These are phyloP conservation scores for Sebastes kiyomatsui DNA, from an alignment of 2,797 vertebrate species.

Conservation along the genomic window DNA sequence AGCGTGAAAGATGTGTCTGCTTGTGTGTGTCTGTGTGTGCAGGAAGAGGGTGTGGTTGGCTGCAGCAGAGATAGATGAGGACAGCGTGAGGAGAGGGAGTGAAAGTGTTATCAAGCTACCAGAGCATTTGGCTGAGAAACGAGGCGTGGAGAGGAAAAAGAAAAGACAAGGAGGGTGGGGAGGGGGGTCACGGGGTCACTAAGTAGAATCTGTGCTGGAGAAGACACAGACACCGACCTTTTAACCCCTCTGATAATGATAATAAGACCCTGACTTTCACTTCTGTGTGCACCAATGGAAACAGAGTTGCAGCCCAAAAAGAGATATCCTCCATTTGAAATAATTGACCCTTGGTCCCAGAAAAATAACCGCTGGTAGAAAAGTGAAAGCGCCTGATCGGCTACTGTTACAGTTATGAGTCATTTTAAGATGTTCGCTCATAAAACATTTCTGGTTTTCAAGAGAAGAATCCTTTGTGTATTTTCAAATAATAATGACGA, in stretches of 20 bases:
- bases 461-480: slow-evolving; percentile 36
- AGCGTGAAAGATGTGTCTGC: slow-evolving; percentile 8
- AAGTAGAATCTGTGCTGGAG: slow-evolving; percentile 65
- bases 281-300: slow-evolving; percentile 39
- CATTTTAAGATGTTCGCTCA: slow-evolving; percentile 36
- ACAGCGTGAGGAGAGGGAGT: slow-evolving; percentile 52
- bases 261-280: slow-evolving; percentile 64
- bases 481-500: slow-evolving; percentile 53
- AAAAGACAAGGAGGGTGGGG: slow-evolving; percentile 37
- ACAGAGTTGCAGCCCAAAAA: slow-evolving; percentile 21
- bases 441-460: slow-evolving; percentile 35
- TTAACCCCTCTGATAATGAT: slow-evolving; percentile 66
- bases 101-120: slow-evolving; percentile 64
- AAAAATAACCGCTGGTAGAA: slow-evolving; percentile 37
- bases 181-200: slow-evolving; percentile 54
- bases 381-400: slow-evolving; percentile 22
- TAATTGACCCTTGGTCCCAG: slow-evolving; percentile 48
- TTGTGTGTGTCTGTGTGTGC: slow-evolving; percentile 16
- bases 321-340: slow-evolving; percentile 51
- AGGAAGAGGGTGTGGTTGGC: slow-evolving; percentile 34
- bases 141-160: slow-evolving; percentile 47
- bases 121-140: slow-evolving; percentile 61
- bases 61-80: slow-evolving; percentile 62
- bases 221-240: slow-evolving; percentile 74
- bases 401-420: slow-evolving; percentile 51